Conservation (phyloP, 1,140 invertebrate species). For the Neodiprion fabricii region DNA sequence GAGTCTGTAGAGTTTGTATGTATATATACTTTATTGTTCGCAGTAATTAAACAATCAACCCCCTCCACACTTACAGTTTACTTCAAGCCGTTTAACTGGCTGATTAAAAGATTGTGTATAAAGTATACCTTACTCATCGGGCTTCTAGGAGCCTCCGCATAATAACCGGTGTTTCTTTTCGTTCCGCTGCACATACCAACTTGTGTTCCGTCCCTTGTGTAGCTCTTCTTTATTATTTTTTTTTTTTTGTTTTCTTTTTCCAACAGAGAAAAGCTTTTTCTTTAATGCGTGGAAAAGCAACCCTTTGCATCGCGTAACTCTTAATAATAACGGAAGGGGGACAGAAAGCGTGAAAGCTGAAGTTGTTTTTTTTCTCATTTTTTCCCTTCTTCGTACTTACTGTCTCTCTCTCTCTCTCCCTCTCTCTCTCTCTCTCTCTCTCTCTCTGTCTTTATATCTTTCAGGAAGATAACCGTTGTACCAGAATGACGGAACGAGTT, state of each 20-base stretch:
- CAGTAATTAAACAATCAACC: background rate
- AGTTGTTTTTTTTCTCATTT: background rate
- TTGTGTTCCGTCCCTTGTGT: too few species aligned
- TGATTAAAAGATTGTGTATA: background rate
- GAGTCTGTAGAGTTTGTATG: too few species aligned
- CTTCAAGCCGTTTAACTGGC: background rate
- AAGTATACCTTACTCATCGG: background rate
- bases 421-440: constrained; percentile 24
- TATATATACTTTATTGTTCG: background rate
- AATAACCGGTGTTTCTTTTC: background rate
- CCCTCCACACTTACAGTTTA: background rate
- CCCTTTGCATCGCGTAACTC: background rate
- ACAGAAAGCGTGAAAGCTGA: background rate
- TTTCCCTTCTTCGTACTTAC: constrained; percentile 12
- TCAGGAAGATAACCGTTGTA: constrained; percentile 4
- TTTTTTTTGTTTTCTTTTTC: background rate
- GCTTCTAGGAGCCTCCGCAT: background rate
- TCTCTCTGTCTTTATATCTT: constrained; percentile 19
- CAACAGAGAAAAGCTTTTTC: too few species aligned
- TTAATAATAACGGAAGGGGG: background rate
- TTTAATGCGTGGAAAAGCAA: background rate
- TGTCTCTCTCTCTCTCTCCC: constrained; percentile 13
- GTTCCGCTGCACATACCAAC: too few species aligned
- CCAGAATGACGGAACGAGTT: background rate
- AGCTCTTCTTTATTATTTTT: too few species aligned